Base-by-base conservation (phyloP, 2,888 invertebrate species). In the Caenorhabditis angaria region DNA sequence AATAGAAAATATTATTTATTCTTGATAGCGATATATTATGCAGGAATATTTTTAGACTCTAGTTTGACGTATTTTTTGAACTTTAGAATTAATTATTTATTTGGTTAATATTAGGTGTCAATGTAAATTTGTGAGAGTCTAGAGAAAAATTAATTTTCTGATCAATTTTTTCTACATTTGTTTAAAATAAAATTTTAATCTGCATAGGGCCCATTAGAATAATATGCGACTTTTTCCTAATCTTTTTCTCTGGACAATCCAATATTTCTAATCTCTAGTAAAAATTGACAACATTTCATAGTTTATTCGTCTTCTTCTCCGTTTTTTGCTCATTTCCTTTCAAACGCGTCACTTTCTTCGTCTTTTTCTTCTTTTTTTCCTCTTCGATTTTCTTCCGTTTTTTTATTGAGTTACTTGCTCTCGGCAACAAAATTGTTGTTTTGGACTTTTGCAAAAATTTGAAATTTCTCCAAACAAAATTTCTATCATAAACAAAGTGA, bases 261-360 rank as follows among this genome's bases (percentile, higher is more conserved):
- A n/a, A 18, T 27, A 41, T 25, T 57, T 28, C 51, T 41, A 6
- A 41, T 56, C 56, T 32, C 54, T 67, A 57, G n/a, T n/a, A n/a
- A 57, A 51, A 53, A 50, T 64, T 56, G 47, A 25, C 22, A 47
- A n/a, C 41, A 29, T 35, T 35, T 41, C 18, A n/a, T 18, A 22
- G 29, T 47, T 18, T 3, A 35, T 58, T 25, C 53, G 18, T 41
- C 51, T 53, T 24, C 28, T 53, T 61, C 35, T 60, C 48, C 18
- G 22, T 47, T 25, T 47, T 18, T 29, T 20, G 14, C 41, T 8
- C 47, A 27, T 56, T 64, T 28, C 32, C 56, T 57, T n/a, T n/a
- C n/a, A n/a, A n/a, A 32, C 10, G 25, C 50, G 25, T 25, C 24
- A 35, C 35, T 47, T 18, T 3, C 35, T 58, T 25, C 53, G 18